Evolutionary conservation across 1,140 invertebrate species (phyloP).

Genomic region (Aphelenchoides avenae): DNA sequence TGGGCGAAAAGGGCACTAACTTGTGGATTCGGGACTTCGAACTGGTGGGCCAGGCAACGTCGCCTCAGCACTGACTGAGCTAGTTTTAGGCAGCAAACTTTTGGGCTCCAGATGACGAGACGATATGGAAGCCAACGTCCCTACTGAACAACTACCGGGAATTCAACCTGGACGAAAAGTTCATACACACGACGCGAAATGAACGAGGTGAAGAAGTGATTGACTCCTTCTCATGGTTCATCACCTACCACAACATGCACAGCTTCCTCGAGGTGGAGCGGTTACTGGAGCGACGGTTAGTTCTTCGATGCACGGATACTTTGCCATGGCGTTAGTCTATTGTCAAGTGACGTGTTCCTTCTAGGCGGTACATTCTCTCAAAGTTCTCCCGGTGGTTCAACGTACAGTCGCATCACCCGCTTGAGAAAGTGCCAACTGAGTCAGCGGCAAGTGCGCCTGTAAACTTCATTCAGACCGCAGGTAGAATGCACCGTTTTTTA

Average conservation of each 20-base stretch:
- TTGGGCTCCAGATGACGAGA: slow-evolving; percentile 48
- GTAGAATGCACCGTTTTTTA: slow-evolving; percentile 18
- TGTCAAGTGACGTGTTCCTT: slow-evolving; percentile 8
- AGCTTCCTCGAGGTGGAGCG: slow-evolving; percentile 50
- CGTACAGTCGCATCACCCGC: slow-evolving; percentile 48
- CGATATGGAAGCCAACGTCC: slow-evolving; percentile 41
- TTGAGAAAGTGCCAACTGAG: slow-evolving; percentile 56
- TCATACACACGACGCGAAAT: slow-evolving; percentile 41
- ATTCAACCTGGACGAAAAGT: slow-evolving; percentile 48
- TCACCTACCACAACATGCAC: slow-evolving; percentile 51
- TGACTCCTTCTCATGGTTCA: slow-evolving; percentile 49
- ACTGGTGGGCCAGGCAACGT: slow-evolving; percentile 17
- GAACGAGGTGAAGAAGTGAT: slow-evolving; percentile 40
- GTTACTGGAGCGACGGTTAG: slow-evolving; percentile 29
- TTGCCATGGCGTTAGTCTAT: too few relatives aligned
- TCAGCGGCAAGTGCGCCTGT: slow-evolving; percentile 48
- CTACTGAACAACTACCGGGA: slow-evolving; percentile 46
- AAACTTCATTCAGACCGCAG: slow-evolving; percentile 52
- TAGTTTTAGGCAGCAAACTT: slow-evolving; percentile 43
- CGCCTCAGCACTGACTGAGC: slow-evolving; percentile 1
- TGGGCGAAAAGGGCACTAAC: slow-evolving; percentile 39
- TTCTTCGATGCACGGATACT: too few relatives aligned
- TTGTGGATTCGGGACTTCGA: slow-evolving; percentile 52
- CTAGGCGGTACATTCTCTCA: slow-evolving; percentile 38
- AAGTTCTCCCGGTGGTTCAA: slow-evolving; percentile 37